These are phyloP conservation scores for Abramis brama DNA, from an alignment of 2,113 vertebrate species.

Conservation along the genomic window DNA sequence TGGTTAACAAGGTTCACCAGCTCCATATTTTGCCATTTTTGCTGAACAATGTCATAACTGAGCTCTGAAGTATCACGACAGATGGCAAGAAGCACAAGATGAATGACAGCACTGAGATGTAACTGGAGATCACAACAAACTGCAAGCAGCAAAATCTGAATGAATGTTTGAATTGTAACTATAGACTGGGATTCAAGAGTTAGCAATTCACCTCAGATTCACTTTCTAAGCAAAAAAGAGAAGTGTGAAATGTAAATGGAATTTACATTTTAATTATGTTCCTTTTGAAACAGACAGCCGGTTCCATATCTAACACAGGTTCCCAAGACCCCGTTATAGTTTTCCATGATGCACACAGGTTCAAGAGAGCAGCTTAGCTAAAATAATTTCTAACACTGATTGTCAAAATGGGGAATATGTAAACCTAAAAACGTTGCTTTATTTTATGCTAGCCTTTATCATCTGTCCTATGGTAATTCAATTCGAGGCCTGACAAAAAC, in stretches of 20 bases:
- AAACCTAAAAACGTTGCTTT: not conserved
- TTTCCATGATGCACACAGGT: not conserved
- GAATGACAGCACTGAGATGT: not conserved
- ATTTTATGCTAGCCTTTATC: not conserved
- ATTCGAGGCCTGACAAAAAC: not conserved
- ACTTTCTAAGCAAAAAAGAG: not conserved
- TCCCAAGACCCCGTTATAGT: not conserved
- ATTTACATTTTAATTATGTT: not conserved
- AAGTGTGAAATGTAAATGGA: not conserved
- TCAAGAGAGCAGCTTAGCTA: not conserved
- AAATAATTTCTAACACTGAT: not conserved
- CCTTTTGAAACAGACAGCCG: not conserved
- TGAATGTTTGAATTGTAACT: not conserved
- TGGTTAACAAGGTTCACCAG: not conserved
- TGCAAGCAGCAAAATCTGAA: not conserved
- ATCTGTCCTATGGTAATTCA: not conserved
- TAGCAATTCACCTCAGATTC: not conserved
- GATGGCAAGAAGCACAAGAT: not conserved
- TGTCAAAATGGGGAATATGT: not conserved
- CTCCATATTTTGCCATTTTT: conserved; percentile 30
- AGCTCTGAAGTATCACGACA: not conserved
- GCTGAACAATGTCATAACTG: not conserved
- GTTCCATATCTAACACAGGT: not conserved
- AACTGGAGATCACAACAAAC: not conserved
- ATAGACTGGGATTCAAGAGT: not conserved